Percentiles rank a stretch among this genome's conserved stretches.
These are phyloP conservation scores for Takifugu flavidus DNA, from an alignment of 2,113 vertebrate species.

Conservation along the genomic window DNA sequence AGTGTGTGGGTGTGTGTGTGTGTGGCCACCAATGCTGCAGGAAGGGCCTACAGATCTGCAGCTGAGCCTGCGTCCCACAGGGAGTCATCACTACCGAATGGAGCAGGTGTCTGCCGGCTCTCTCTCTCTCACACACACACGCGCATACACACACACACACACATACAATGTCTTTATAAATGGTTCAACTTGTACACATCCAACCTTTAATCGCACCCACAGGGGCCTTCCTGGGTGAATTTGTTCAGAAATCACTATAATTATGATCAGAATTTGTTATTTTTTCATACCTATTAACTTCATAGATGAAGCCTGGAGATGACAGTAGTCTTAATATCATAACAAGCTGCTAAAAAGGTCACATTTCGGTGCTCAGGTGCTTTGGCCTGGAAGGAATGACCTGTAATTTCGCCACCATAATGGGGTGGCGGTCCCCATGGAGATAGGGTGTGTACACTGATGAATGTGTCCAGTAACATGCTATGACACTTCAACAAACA, in stretches of 20 bases:
- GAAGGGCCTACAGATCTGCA: slow-evolving; percentile 72
- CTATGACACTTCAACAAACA: slow-evolving; percentile 7
- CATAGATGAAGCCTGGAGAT: slow-evolving; percentile 2
- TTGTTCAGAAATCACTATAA: slow-evolving; percentile 21
- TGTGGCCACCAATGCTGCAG: slow-evolving; percentile 66
- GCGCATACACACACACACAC: slow-evolving; percentile 16
- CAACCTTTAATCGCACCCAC: slow-evolving; percentile 17
- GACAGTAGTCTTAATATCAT: slow-evolving; percentile 11
- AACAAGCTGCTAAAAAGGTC: slow-evolving; percentile 45
- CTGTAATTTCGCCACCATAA: slow-evolving; percentile 45
- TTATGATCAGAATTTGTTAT: slow-evolving; percentile 31
- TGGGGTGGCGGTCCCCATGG: slow-evolving; percentile 8
- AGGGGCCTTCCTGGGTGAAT: slow-evolving; percentile 3
- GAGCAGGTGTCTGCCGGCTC: slow-evolving; percentile 74
- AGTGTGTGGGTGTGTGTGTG: slow-evolving; percentile 23
- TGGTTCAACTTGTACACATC: slow-evolving; percentile 17
- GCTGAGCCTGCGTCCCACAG: slow-evolving; percentile 73
- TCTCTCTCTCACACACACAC: slow-evolving; percentile 18
- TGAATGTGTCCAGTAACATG: slow-evolving; percentile 4
- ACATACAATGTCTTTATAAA: slow-evolving; percentile 8
- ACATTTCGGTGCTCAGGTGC: slow-evolving; percentile 41
- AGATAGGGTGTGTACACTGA: slow-evolving; percentile 3
- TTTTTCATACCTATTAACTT: neutral
- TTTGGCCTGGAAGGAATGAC: slow-evolving; percentile 63
- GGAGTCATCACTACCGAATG: slow-evolving; percentile 72